Evolutionary conservation across 37 sponge, comb jelly and placozoan genomes (phyloP).

Genomic region (Tethya wilhelma): DNA sequence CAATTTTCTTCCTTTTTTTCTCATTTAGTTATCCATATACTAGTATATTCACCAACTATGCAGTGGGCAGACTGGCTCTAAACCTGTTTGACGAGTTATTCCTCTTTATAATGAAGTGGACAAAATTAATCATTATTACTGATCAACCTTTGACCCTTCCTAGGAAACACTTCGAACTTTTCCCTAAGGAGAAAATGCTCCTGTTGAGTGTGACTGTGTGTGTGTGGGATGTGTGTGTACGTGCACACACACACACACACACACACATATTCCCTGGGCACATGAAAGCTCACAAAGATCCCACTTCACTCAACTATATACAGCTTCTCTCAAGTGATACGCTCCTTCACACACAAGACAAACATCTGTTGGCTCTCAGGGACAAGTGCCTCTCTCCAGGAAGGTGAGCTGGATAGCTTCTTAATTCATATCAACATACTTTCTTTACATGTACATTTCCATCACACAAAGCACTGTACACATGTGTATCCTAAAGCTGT

Average conservation of each 20-base stretch:
- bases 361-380: too few species aligned
- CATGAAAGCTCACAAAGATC: slow-evolving; percentile 55
- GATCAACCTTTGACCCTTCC: slow-evolving; percentile 53
- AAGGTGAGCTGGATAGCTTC: too few species aligned
- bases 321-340: slow-evolving; percentile 54
- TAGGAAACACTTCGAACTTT: slow-evolving; percentile 67
- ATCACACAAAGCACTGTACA: too few species aligned
- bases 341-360: too few species aligned
- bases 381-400: too few species aligned
- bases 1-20: too few species aligned
- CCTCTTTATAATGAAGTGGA: slow-evolving; percentile 62
- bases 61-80: slow-evolving; percentile 67
- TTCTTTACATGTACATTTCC: too few species aligned
- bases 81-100: slow-evolving; percentile 53
- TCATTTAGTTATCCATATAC: slow-evolving; percentile 68
- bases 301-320: slow-evolving; percentile 44
- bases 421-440: too few species aligned
- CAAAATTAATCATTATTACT: slow-evolving; percentile 69
- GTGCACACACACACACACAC: too few species aligned
- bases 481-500: too few species aligned
- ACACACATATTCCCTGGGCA: slow-evolving; percentile 74
- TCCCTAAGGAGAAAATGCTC: slow-evolving; percentile 78
- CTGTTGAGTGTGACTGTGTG: slow-evolving; percentile 78
- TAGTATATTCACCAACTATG: slow-evolving; percentile 87
- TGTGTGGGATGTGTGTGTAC: too few species aligned